phyloP scores from a whole-genome alignment of 2,113 vertebrate species.

The Austrofundulus limnaeus region DNA sequence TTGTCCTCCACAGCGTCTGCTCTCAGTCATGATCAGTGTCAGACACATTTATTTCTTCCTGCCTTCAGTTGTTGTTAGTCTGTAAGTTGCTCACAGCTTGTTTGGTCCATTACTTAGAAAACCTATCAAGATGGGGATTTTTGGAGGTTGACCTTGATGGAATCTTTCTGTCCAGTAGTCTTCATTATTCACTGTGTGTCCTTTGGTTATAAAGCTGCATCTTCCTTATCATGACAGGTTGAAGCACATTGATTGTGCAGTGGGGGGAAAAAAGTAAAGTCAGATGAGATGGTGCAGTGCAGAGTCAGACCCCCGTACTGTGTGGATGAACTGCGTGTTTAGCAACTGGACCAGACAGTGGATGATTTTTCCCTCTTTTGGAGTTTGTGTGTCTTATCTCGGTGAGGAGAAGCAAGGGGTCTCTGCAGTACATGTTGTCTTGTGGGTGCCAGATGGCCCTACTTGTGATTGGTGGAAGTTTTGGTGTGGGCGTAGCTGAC shows the following conservation, averaged over 20 bases:
- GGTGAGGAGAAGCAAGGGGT: slow-evolving; percentile 29
- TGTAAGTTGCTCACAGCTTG: neutral
- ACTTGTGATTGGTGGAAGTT: too few species aligned
- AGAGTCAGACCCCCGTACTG: neutral
- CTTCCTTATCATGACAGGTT: slow-evolving; percentile 46
- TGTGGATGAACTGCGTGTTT: neutral
- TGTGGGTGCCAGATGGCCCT: too few species aligned
- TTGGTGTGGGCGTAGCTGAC: too few species aligned
- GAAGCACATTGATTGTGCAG: neutral
- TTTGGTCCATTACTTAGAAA: slow-evolving; percentile 24
- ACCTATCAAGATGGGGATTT: slow-evolving; percentile 17
- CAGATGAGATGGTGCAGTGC: neutral
- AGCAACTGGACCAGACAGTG: neutral
- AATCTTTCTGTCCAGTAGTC: slow-evolving; percentile 13
- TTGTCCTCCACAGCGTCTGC: slow-evolving; percentile 14
- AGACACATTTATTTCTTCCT: slow-evolving; percentile 23
- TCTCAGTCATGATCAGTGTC: slow-evolving; percentile 37
- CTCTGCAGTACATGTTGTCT: too few species aligned
- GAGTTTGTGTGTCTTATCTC: slow-evolving; percentile 15
- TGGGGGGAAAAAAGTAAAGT: neutral
- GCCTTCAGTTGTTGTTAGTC: slow-evolving; percentile 4
- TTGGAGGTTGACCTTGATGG: slow-evolving; percentile 37
- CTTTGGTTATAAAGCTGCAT: slow-evolving; percentile 16
- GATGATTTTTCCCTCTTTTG: slow-evolving; percentile 6
- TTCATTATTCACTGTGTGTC: slow-evolving; percentile 30